These are phyloP conservation scores for Heteropelma amictum DNA, from an alignment of 2,888 invertebrate species.

Conservation along the genomic window DNA sequence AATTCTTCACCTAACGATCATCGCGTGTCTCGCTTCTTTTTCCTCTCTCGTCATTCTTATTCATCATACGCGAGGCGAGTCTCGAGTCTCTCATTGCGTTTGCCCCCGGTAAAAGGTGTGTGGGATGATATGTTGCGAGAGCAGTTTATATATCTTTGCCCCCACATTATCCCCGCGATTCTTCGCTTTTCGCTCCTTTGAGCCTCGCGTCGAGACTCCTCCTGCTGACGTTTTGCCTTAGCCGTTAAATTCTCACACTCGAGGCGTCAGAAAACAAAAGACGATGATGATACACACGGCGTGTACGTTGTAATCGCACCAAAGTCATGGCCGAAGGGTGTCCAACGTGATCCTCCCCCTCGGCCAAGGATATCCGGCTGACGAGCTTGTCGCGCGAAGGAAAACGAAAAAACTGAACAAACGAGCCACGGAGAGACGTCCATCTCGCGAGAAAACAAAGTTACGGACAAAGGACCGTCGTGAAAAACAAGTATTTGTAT, in stretches of 20 bases:
- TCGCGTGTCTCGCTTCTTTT: conserved; percentile 42
- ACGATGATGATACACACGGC: too few species aligned
- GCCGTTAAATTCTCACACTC: too few species aligned
- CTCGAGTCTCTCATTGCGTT: conserved; percentile 26
- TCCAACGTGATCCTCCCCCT: conserved; percentile 24
- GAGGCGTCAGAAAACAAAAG: conserved; percentile 40
- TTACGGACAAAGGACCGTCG: conserved; percentile 23
- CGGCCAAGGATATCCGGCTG: conserved; percentile 43
- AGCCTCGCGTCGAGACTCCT: conserved; percentile 28
- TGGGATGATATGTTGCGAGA: too few species aligned
- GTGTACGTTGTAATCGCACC: conserved; percentile 40
- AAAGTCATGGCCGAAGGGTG: conserved; percentile 53
- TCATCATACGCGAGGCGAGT: not conserved
- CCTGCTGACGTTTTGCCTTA: too few species aligned
- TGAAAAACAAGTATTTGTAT: not conserved
- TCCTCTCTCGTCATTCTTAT: not conserved
- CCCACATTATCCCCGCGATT: conserved; percentile 32
- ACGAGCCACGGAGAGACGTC: not conserved
- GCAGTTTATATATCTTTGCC: too few species aligned
- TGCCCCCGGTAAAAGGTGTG: conserved; percentile 35
- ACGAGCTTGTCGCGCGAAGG: conserved; percentile 35
- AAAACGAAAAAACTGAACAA: not conserved
- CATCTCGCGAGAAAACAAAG: conserved; percentile 18
- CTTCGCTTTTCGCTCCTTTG: conserved; percentile 19
- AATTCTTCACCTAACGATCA: conserved; percentile 55